Conservation (phyloP, 2,797 vertebrate genomes). For the Cyprinodon diabolis region DNA sequence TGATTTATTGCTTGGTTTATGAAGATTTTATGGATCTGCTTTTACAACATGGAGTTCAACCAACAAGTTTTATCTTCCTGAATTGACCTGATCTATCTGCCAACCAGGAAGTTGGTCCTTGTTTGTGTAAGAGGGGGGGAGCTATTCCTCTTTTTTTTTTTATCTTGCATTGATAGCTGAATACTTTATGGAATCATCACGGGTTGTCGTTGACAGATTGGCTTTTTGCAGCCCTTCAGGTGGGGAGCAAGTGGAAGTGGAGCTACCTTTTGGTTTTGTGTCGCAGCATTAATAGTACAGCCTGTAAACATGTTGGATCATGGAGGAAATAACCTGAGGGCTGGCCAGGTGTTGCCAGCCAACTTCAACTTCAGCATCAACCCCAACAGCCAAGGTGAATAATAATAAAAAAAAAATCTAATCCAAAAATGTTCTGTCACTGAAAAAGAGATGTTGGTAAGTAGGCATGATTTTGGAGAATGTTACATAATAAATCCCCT, state of each 20-base stretch:
- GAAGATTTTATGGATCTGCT: neutral
- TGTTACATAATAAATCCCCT: neutral
- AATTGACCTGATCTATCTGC: neutral
- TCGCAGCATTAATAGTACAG: neutral
- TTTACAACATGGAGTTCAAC: neutral
- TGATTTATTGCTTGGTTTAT: neutral
- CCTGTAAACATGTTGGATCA: conserved; percentile 36
- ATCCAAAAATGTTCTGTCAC: neutral
- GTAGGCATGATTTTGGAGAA: no score
- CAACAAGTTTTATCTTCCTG: neutral
- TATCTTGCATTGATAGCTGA: neutral
- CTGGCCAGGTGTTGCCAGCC: neutral
- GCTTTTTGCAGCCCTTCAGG: neutral
- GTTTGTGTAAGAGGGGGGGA: neutral
- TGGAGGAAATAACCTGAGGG: neutral
- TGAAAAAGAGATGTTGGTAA: neutral
- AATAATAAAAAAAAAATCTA: no score
- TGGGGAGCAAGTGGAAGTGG: conserved; percentile 2
- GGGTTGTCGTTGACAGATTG: neutral
- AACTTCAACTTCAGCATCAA: neutral
- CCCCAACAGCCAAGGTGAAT: conserved; percentile 23
- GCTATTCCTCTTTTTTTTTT: conserved; percentile 33
- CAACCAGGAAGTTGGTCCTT: conserved; percentile 44
- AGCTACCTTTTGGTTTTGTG: neutral
- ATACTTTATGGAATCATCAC: neutral